Evolutionary conservation across 2,797 vertebrate genomes (phyloP), one percentile per base, ranked within the genome.

Genomic region (Heteromormyrus szaboi): DNA sequence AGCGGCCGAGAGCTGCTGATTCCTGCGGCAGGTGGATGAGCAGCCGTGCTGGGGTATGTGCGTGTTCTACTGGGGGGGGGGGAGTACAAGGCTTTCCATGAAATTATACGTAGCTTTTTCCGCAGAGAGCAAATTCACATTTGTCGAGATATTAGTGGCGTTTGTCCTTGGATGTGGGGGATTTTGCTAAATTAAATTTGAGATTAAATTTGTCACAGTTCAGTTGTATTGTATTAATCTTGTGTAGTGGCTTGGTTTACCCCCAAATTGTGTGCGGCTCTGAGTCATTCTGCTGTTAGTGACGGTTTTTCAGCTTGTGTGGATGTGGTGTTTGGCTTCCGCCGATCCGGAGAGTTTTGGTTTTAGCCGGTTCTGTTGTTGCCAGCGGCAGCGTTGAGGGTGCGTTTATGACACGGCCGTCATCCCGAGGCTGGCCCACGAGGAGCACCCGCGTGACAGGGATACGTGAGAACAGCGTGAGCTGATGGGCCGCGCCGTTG

Each of bases 31-130:
- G 7, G 87, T 92, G 91, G 91, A 93, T 87, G 88, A 89, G 89
- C 90, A 91, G 90, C 91, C 92, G 81, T 92, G 93, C 93, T 91
- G 89, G 88, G 89, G 48, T 79, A 33, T 51, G 87, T 87, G 89
- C 62, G 22, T 84, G 65, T 88, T 87, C 37, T 65, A 25, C 81
- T 25, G 12, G 1, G 3, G 62, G 62, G 22, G 59, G 1, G 22
- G 59, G 7, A 0, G 59, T 65, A 25, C 2, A n/a, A 72, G 44
- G 53, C 44, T 8, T n/a, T 37, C 7, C 14, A 19, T 86, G 5
- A 17, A 14, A 29, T 33, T 29, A 72, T 50, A 19, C 14, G n/a
- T 25, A 22, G 4, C 14, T 81, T 44, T 11, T 79, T 9, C 14
- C 6, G 22, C 6, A 9, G 87, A 53, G 50, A 81, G 33, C 14